Base-by-base conservation (phyloP, 1,140 invertebrate species). In the Monochamus saltuarius region DNA sequence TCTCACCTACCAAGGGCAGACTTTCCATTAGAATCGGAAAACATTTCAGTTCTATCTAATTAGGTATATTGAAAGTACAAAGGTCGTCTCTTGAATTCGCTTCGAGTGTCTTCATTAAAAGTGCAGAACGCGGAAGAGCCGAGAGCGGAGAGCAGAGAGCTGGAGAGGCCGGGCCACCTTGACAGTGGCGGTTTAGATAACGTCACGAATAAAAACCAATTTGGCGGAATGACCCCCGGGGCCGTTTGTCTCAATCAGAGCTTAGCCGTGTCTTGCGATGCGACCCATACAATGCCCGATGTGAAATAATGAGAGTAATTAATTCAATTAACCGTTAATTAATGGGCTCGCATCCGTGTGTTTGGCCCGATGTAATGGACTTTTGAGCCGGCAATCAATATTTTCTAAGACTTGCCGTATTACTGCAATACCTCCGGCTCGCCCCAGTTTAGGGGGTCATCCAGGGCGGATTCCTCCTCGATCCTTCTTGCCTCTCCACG, bases 251-350 rank as follows among this genome's bases (percentile, higher is more conserved):
- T 72, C 70, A 72, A 72, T 72, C 70, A 72, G 66, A 63, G 70
- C 62, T 72, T 69, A 67, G 60, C 66, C 49, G 61, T 66, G 63
- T 70, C 68, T 67, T 68, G 63, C 65, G 22, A 29, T 29, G 22
- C 22, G 22, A 29, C 22, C 52, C 64, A 67, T 71, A 69, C 69
- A 70, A 68, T 70, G 67, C 70, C 62, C 73, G 73, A 75, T 73
- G 73, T 66, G 67, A 74, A 78, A 77, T 78, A 77, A 78, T 76
- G 74, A 77, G 69, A 63, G 75, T 71, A 76, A 78, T 78, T 78
- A 78, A 78, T 78, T 77, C 77, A 78, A 78, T 78, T 77, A 78
- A 78, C 74, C 75, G 75, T 77, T 77, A 78, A 78, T 78, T 75
- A 76, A 77, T 77, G 75, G 75, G 69, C 64, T 68, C 69, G 72